phyloP scores from a whole-genome alignment of 2,797 vertebrate species.

The Potorous gilbertii region DNA sequence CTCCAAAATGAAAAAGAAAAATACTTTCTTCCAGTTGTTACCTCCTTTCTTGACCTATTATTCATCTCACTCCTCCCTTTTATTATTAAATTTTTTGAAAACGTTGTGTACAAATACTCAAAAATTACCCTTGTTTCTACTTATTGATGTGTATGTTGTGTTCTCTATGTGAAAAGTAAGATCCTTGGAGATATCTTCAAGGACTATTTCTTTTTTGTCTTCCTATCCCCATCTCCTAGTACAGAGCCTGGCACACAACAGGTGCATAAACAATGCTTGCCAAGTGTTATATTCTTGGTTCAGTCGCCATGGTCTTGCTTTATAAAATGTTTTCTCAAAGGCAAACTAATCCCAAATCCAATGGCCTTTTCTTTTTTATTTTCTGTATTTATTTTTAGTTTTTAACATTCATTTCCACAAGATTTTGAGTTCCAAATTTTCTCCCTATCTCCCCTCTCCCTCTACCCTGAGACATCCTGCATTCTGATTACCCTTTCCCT shows the following conservation, averaged over 20 bases:
- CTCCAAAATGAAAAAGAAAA: not conserved
- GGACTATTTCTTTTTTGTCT: not conserved
- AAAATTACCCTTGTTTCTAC: not conserved
- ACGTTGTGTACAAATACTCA: not conserved
- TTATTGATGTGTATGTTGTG: not conserved
- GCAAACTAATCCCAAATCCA: not conserved
- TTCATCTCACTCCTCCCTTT: not conserved
- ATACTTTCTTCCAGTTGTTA: not conserved
- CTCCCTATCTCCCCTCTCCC: no score
- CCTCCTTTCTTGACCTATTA: not conserved
- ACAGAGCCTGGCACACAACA: not conserved
- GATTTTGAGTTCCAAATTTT: no score
- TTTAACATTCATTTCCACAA: no score
- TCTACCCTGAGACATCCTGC: no score
- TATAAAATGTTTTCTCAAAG: not conserved
- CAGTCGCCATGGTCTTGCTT: not conserved
- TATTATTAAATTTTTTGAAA: not conserved
- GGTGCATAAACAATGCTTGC: not conserved
- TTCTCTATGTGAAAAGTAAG: not conserved
- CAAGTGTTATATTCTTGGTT: not conserved
- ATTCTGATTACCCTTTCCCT: no score
- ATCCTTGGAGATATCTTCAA: not conserved
- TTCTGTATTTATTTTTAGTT: no score
- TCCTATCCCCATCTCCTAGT: not conserved
- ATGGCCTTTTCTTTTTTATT: not conserved